Evolutionary conservation across 1,140 invertebrate species (phyloP).

Genomic region (Drosophila quadrilineata): DNA sequence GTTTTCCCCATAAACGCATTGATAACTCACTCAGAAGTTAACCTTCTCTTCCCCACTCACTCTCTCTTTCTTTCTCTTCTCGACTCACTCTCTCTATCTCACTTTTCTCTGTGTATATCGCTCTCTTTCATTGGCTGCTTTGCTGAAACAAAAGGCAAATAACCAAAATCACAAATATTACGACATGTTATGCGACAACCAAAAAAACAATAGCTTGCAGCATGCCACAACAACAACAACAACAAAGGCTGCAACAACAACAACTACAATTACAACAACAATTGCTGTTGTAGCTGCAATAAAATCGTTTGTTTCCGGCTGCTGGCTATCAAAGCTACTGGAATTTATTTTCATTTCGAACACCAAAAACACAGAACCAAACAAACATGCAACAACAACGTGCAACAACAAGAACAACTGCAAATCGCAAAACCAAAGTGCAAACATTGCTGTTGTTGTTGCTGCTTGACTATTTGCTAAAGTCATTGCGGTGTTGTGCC

Average conservation of each 20-base stretch:
- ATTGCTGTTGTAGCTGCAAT: slow-evolving; percentile 60
- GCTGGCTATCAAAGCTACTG: slow-evolving; percentile 67
- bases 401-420: slow-evolving; percentile 41
- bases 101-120: neutral
- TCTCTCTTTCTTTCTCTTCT: neutral
- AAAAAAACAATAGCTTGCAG: slow-evolving; percentile 28
- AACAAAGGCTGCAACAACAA: slow-evolving; percentile 41
- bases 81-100: neutral
- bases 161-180: slow-evolving; percentile 64
- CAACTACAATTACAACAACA: slow-evolving; percentile 44
- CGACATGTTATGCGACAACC: slow-evolving; percentile 68
- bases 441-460: slow-evolving; percentile 60
- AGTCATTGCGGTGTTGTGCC: slow-evolving; percentile 68
- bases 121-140: neutral
- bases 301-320: slow-evolving; percentile 78
- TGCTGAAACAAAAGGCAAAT: slow-evolving; percentile 67
- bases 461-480: slow-evolving; percentile 74
- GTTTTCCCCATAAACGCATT: slow-evolving; percentile 28
- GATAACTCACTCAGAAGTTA: neutral
- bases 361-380: slow-evolving; percentile 63
- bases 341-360: slow-evolving; percentile 68
- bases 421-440: slow-evolving; percentile 76
- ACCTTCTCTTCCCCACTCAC: too few relatives aligned
- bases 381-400: neutral
- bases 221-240: slow-evolving; percentile 39